Percentiles rank a stretch among this genome's conserved stretches.
Conservation (phyloP, 1,140 invertebrate species). For the Hylaeus anthracinus region DNA sequence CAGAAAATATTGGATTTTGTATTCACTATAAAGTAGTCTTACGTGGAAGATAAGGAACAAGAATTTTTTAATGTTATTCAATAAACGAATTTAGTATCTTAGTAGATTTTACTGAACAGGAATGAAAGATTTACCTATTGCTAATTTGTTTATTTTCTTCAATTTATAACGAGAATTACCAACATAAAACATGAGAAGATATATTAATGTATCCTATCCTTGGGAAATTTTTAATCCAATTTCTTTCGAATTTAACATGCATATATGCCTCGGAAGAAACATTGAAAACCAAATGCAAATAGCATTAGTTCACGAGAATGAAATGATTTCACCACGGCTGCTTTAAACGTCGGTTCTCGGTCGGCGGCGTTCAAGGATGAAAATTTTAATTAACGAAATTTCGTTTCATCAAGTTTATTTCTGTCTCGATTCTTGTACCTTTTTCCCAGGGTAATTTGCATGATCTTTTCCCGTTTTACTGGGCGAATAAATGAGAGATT, state of each 20-base stretch:
- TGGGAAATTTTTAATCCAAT: neutral
- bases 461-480: constrained; percentile 28
- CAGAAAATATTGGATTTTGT: no score
- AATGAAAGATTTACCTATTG: no score
- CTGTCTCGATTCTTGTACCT: constrained; percentile 13
- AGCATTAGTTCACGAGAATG: neutral
- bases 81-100: no score
- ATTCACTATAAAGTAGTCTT: no score
- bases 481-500: constrained; percentile 50
- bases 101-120: no score
- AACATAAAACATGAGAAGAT: no score
- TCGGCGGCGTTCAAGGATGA: constrained; percentile 6
- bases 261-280: neutral
- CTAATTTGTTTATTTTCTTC: no score
- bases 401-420: constrained; percentile 43
- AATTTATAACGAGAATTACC: no score
- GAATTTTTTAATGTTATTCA: no score
- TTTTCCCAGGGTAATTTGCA: constrained; percentile 36
- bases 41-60: no score
- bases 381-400: constrained; percentile 52
- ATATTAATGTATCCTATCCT: neutral
- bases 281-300: neutral
- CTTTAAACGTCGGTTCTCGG: constrained; percentile 4
- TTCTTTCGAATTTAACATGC: no score
- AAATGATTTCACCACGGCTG: neutral